Evolutionary conservation across 2,797 vertebrate genomes (phyloP), one percentile per base, ranked within the genome.

Genomic region (Propithecus deckenii): DNA sequence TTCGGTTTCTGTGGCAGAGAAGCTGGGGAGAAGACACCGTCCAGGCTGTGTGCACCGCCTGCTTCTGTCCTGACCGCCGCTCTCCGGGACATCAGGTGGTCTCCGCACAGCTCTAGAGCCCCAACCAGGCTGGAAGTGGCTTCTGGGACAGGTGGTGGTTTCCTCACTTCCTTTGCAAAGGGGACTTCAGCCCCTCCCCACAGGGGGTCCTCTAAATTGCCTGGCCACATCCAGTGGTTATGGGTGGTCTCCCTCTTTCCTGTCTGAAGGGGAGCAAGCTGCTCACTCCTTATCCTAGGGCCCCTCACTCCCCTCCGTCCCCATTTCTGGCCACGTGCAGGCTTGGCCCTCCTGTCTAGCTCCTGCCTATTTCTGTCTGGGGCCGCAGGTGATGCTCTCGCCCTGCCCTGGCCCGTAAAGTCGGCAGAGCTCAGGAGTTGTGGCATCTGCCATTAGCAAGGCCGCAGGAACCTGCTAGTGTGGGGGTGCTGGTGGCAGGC

Each of bases 1-100:
- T 94, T 97, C 43, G 1, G 92, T 96, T 97, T 97, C 94, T 86
- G 91, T 72, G 96, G 17, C 92, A 8, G 78, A 96, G 96, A 97
- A 91, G 83, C 74, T 1, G 57, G 38, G 86, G 86, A 57, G 63
- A 78, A 61, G 32, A 48, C 74, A 8, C 41, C 5, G 76, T 81
- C 69, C 2, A 2, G 17, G 79, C 93, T 0, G 8, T 28, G 41
- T 28, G 41, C 22, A 2, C 78, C 25, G 0, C 78, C 86, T 32
- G 28, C 71, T 72, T 59, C 41, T 50, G n/a, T 61, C 48, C 2
- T 4, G 25, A 22, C 61, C 10, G 20, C 57, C 2, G 6, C 74
- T 80, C 18, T 18, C 35, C 48, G 48, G 1, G 75, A 20, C 6
- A 20, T 17, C 17, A 8, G 78, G 15, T 28, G 0, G 9, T 13